Percentiles rank a stretch among this genome's conserved stretches.
Conservation (phyloP, 2,113 vertebrate species). For the Lophochroa leadbeateri region DNA sequence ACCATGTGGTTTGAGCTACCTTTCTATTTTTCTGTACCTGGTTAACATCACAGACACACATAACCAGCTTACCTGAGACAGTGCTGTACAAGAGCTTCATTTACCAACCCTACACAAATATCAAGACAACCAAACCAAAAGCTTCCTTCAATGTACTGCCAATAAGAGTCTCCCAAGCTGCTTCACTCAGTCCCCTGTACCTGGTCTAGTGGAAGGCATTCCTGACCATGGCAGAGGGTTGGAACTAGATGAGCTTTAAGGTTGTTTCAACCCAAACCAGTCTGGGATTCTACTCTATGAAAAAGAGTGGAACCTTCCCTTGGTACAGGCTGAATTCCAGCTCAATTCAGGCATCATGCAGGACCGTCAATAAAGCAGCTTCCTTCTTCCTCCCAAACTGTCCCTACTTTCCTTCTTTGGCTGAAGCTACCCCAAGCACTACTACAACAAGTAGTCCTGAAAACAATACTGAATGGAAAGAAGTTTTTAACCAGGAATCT, state of each 20-base stretch:
- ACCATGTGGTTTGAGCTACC: neutral
- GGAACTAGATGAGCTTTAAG: neutral
- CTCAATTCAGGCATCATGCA: accelerated
- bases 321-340: neutral
- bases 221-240: neutral
- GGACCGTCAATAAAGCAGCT: neutral
- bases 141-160: neutral
- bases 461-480: neutral
- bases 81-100: neutral
- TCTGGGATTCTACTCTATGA: neutral
- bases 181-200: neutral
- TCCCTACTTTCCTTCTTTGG: neutral
- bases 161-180: too few species aligned
- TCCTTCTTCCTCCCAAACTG: neutral
- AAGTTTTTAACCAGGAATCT: neutral
- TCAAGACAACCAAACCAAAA: neutral
- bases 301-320: neutral
- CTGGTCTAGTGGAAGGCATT: neutral
- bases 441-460: neutral
- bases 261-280: neutral
- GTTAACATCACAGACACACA: neutral
- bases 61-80: neutral
- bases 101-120: neutral
- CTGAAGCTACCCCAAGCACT: neutral
- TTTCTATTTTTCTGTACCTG: neutral